Percentiles rank a stretch among this genome's conserved stretches.
These are phyloP conservation scores for Hirtodrosophila alboralis DNA, from an alignment of 2,888 invertebrate species.

Conservation along the genomic window DNA sequence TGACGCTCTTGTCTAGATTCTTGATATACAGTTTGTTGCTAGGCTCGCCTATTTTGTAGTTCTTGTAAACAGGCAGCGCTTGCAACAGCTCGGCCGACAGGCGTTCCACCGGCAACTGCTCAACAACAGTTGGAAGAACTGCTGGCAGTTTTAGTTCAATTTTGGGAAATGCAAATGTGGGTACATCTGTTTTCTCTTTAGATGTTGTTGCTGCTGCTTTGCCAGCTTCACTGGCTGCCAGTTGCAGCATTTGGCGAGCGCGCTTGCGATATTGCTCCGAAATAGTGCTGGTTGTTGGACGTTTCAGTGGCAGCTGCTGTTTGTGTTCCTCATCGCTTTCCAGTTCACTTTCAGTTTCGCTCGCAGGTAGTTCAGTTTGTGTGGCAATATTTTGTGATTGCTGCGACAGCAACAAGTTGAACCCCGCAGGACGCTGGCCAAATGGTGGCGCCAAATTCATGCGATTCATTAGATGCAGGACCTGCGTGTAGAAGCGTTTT, in stretches of 20 bases:
- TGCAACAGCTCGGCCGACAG: slow-evolving; percentile 89
- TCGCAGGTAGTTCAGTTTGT: slow-evolving; percentile 72
- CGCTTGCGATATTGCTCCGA: slow-evolving; percentile 70
- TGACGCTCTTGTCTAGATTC: slow-evolving; percentile 92
- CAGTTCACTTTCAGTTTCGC: slow-evolving; percentile 76
- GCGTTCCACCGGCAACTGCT: slow-evolving; percentile 85
- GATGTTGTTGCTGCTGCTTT: background rate
- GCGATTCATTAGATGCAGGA: slow-evolving; percentile 96
- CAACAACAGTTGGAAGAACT: background rate
- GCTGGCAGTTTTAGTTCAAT: slow-evolving; percentile 71
- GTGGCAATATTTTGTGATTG: slow-evolving; percentile 44
- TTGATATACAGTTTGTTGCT: slow-evolving; percentile 95
- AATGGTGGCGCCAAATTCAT: slow-evolving; percentile 96
- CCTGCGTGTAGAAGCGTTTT: slow-evolving; percentile 93
- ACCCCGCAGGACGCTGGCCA: slow-evolving; percentile 79
- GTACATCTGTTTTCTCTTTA: background rate
- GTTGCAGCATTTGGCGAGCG: slow-evolving; percentile 69
- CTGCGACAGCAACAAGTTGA: slow-evolving; percentile 7
- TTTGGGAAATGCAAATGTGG: slow-evolving; percentile 40
- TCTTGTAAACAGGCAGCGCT: slow-evolving; percentile 91
- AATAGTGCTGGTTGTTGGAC: slow-evolving; percentile 24
- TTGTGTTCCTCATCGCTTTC: slow-evolving; percentile 80
- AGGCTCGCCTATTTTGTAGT: slow-evolving; percentile 92
- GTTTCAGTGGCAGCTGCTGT: slow-evolving; percentile 1
- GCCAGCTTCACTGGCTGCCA: slow-evolving; percentile 24